Base-by-base conservation (phyloP, 2,888 invertebrate species). In the Campopleginae sp. region DNA sequence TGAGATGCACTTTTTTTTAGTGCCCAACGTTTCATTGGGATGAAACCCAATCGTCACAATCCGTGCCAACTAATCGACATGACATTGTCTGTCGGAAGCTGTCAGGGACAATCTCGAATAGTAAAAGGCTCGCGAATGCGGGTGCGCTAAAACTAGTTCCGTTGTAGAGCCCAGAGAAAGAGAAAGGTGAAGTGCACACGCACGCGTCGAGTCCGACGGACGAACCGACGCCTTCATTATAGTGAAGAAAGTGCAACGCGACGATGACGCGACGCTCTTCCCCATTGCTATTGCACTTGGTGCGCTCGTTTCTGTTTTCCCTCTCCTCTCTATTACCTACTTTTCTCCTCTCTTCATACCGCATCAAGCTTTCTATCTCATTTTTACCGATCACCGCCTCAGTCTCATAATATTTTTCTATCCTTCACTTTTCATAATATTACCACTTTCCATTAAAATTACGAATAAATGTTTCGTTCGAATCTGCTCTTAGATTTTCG, bases 161-260 rank as follows among this genome's bases (percentile, higher is more conserved):
- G 51, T 58, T 31, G 27, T 48, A 71, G 75, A 81, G 78, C 78
- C 2, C 38, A 88, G 89, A 86, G 91, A 92, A 92, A 92, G 92
- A 92, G 92, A 92, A 92, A 92, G 92, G 92, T 90, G 90, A 91
- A 91, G 90, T 90, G 58, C 58, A 58, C 71, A 71, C 71, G 90
- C 91, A 89, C 88, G 89, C 90, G 88, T 88, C 88, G 88, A 86
- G 85, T 86, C 61, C 58, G n/a, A 70, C 54, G 46, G 65, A 33
- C 63, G 71, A 66, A 74, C 65, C 65, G 65, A 72, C 70, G 44
- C 78, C 70, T 72, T 72, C 74, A 80, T 74, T 66, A 74, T 81
- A 77, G 88, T 88, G 89, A 91, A 92, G 92, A 92, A 92, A 92
- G 92, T 92, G 91, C 92, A 92, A 88, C 91, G 87, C 91, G 87